Evolutionary conservation across 64 coral and sea anemone genomes (phyloP).

Genomic region (Porites australiensis): DNA sequence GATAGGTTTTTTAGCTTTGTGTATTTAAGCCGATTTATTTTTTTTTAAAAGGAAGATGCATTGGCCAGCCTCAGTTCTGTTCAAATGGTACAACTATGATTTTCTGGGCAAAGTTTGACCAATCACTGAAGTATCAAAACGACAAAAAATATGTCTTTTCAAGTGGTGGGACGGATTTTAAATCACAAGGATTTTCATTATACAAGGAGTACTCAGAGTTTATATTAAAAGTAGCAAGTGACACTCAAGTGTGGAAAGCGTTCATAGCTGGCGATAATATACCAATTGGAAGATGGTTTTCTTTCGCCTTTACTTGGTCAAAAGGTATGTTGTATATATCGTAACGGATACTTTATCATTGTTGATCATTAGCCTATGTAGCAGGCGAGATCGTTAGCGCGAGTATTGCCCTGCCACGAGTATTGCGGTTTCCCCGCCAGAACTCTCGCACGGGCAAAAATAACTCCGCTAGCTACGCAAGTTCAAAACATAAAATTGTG

Average conservation of each 20-base stretch:
- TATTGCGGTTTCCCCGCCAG: no score
- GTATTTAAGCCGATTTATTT: not conserved
- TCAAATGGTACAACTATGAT: not conserved
- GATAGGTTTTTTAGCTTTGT: not conserved
- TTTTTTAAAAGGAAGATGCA: not conserved
- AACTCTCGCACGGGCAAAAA: no score
- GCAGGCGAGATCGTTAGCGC: no score
- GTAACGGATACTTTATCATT: no score
- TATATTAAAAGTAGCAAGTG: not conserved
- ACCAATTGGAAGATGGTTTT: not conserved
- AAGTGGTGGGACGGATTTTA: not conserved
- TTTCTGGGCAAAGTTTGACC: constrained; percentile 7
- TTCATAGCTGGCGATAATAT: not conserved
- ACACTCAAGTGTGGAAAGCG: not conserved
- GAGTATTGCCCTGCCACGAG: no score
- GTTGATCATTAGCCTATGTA: no score
- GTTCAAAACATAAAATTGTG: no score
- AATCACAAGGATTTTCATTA: constrained; percentile 6
- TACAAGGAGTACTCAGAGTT: not conserved
- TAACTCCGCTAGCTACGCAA: no score
- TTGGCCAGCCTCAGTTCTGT: not conserved
- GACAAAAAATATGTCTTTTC: not conserved
- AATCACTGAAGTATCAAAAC: not conserved
- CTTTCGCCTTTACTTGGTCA: constrained; percentile 21
- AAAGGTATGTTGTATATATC: not conserved